A percentile compares a stretch with the other conserved stretches of the same genome.
Evolutionary conservation across 2,797 vertebrate genomes (phyloP).

Genomic region (Xyrichtys novacula): DNA sequence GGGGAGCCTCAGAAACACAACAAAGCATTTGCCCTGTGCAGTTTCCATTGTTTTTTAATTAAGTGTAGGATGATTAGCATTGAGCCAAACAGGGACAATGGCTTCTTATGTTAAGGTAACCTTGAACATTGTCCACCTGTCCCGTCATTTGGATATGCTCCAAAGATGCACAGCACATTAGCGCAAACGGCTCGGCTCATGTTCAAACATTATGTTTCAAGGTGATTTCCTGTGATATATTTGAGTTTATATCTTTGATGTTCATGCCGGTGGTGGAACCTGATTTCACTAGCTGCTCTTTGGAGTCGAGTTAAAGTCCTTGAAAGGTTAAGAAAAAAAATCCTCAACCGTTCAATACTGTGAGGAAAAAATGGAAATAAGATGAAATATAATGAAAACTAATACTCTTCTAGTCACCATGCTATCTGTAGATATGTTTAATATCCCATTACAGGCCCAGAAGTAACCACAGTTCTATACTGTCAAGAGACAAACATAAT

Average conservation of each 20-base stretch:
- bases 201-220: constrained; percentile 67
- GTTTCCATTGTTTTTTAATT: constrained; percentile 75
- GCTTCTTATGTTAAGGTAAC: constrained; percentile 76
- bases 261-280: constrained; percentile 38
- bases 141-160: constrained; percentile 77
- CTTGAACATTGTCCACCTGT: constrained; percentile 76
- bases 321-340: constrained; percentile 78
- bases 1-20: constrained; percentile 65
- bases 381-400: constrained; percentile 82
- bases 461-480: constrained; percentile 82
- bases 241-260: constrained; percentile 26
- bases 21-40: constrained; percentile 56
- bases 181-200: constrained; percentile 51
- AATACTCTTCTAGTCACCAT: constrained; percentile 79
- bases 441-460: constrained; percentile 83
- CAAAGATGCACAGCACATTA: constrained; percentile 73
- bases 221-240: constrained; percentile 64
- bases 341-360: constrained; percentile 81
- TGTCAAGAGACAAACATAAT: constrained; percentile 86
- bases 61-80: constrained; percentile 78
- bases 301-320: constrained; percentile 73
- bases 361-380: constrained; percentile 64
- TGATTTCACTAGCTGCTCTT: constrained; percentile 53
- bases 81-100: constrained; percentile 73
- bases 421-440: constrained; percentile 83